These are phyloP conservation scores for Pelodiscus sinensis DNA, from an alignment of 2,113 vertebrate genomes.

Conservation along the genomic window DNA sequence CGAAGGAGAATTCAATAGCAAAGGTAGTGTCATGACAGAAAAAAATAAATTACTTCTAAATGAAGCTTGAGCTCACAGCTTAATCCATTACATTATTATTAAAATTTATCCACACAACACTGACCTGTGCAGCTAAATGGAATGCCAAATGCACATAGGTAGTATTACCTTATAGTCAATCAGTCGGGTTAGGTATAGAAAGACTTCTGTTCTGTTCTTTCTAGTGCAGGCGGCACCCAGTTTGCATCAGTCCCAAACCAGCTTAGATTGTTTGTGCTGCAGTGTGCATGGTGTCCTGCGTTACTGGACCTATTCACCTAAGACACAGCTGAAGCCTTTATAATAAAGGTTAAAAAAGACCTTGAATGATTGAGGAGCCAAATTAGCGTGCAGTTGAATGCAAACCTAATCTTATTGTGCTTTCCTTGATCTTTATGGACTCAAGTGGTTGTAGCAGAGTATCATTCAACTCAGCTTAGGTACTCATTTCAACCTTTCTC, in stretches of 20 bases:
- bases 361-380: not conserved
- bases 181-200: not conserved
- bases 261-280: not conserved
- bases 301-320: not conserved
- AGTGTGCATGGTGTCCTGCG: not conserved
- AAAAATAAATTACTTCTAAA: slow-evolving; percentile 23
- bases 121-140: not conserved
- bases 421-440: not conserved
- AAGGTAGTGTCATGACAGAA: not conserved
- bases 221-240: not conserved
- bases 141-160: not conserved
- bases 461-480: not conserved
- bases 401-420: not conserved
- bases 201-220: not conserved
- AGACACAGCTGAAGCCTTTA: not conserved
- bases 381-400: not conserved
- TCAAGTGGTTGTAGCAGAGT: not conserved
- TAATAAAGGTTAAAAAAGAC: not conserved
- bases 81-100: not conserved
- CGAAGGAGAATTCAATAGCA: not conserved
- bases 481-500: not conserved
- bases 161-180: not conserved
- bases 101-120: not conserved
- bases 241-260: not conserved
- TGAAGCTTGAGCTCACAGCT: not conserved